phyloP scores from a whole-genome alignment of 2,113 vertebrate species.

The Spea multiplicata region DNA sequence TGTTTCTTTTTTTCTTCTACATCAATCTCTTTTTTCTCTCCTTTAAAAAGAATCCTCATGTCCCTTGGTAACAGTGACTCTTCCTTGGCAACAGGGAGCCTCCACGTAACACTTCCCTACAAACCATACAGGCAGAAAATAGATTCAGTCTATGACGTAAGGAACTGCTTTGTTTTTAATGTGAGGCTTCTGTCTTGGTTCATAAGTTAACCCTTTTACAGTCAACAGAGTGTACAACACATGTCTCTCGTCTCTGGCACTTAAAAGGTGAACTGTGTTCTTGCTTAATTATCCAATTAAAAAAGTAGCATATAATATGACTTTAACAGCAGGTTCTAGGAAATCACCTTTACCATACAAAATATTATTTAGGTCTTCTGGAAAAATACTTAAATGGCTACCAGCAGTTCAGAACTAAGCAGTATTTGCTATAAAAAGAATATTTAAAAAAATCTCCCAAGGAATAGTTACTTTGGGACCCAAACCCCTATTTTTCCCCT shows the following conservation, averaged over 20 bases:
- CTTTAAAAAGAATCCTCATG: constrained; percentile 42
- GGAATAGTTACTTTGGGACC: no score
- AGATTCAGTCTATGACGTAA: constrained; percentile 46
- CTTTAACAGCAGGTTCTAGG: no score
- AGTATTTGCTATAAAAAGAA: no score
- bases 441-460: no score
- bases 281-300: no score
- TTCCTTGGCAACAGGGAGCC: constrained; percentile 46
- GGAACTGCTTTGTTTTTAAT: constrained; percentile 32
- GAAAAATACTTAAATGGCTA: no score
- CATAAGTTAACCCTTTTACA: constrained; percentile 30
- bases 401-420: no score
- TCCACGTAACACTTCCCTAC: constrained; percentile 43
- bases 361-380: no score
- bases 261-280: no score
- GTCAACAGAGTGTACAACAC: background rate
- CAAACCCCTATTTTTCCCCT: no score
- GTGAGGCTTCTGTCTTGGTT: constrained; percentile 16
- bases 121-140: constrained; percentile 48
- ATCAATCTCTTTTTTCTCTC: constrained; percentile 27
- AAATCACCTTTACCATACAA: no score
- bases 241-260: background rate
- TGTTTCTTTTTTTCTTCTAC: background rate
- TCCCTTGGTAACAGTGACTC: constrained; percentile 47
- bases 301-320: no score